Conservation (phyloP, 2,888 invertebrate species). For the Ischnura elegans region DNA sequence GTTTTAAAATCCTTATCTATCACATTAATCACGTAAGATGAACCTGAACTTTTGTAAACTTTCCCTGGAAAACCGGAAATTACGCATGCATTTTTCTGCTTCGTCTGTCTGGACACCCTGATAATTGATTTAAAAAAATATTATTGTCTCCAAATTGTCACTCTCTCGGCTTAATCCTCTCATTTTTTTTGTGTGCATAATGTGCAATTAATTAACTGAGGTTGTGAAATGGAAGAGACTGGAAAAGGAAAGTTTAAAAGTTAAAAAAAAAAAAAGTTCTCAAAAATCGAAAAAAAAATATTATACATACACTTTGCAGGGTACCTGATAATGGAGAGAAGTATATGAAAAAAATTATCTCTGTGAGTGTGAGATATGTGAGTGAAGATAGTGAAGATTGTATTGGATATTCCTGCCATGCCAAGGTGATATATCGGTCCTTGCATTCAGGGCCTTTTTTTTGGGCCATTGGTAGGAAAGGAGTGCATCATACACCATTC, state of each 20-base stretch:
- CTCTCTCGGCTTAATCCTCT: constrained; percentile 42
- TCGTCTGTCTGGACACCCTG: no score
- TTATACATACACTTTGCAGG: constrained; percentile 59
- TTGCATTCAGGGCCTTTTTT: neutral
- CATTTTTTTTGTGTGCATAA: constrained; percentile 40
- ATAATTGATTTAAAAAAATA: neutral
- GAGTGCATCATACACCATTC: neutral
- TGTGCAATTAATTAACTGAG: constrained; percentile 60
- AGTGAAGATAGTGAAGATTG: neutral
- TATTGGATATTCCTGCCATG: constrained; percentile 32
- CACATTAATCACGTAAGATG: no score
- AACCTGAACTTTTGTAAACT: no score
- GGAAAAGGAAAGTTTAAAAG: constrained; percentile 47
- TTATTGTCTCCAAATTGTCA: neutral
- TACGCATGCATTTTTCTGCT: no score
- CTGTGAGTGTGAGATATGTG: constrained; percentile 2
- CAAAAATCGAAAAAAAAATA: constrained; percentile 16
- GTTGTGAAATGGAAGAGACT: constrained; percentile 54
- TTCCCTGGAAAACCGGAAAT: no score
- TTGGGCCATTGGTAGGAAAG: neutral
- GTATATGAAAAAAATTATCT: constrained; percentile 21
- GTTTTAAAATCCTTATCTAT: no score
- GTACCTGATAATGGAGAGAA: constrained; percentile 58
- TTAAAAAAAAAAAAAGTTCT: neutral
- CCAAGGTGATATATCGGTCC: constrained; percentile 8